These are phyloP conservation scores for Ditylenchus weischeri DNA, from an alignment of 2,888 invertebrate genomes.

Conservation along the genomic window DNA sequence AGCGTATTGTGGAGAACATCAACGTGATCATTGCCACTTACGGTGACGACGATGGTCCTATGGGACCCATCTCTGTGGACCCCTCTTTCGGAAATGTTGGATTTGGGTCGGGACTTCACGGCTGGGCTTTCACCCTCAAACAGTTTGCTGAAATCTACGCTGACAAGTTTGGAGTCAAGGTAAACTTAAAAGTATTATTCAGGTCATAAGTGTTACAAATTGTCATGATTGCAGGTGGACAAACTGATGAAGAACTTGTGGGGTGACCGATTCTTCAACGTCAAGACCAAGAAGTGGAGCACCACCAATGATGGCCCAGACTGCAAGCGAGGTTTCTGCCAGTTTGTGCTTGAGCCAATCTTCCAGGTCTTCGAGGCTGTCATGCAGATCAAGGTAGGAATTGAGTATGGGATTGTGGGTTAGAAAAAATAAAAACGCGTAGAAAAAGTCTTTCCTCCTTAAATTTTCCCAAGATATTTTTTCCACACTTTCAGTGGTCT, in stretches of 20 bases:
- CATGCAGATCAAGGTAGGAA: slow-evolving; percentile 76
- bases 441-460: too few relatives aligned
- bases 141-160: slow-evolving; percentile 99
- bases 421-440: too few relatives aligned
- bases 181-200: slow-evolving; percentile 17
- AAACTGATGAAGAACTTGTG: slow-evolving; percentile 90
- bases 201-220: neutral
- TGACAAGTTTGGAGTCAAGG: slow-evolving; percentile 90
- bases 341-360: slow-evolving; percentile 97
- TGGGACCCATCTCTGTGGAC: slow-evolving; percentile 97
- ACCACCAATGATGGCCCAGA: slow-evolving; percentile 57
- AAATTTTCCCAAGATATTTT: too few relatives aligned
- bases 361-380: slow-evolving; percentile 84
- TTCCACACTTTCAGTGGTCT: too few relatives aligned
- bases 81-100: slow-evolving; percentile 98
- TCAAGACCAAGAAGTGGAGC: slow-evolving; percentile 95
- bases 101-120: slow-evolving; percentile 98
- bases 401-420: too few relatives aligned
- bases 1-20: slow-evolving; percentile 97
- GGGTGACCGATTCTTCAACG: slow-evolving; percentile 99
- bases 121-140: slow-evolving; percentile 99
- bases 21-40: slow-evolving; percentile 99
- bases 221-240: slow-evolving; percentile 67
- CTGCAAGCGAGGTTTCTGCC: slow-evolving; percentile 96
- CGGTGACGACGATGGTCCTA: slow-evolving; percentile 92